phyloP scores from a whole-genome alignment of 2,113 vertebrate species.

The Neomonachus schauinslandi region DNA sequence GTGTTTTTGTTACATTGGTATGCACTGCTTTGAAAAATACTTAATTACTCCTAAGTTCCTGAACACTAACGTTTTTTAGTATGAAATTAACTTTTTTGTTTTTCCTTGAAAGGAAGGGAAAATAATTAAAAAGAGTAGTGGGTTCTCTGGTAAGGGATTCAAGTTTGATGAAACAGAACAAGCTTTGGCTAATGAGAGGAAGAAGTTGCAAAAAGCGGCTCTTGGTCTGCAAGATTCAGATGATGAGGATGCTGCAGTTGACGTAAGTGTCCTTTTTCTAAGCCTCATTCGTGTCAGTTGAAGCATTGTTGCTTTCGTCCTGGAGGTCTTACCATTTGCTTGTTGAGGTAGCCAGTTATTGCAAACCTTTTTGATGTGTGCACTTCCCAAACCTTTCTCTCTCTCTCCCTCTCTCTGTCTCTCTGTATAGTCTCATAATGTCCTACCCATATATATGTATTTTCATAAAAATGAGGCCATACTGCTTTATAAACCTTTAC shows the following conservation, averaged over 20 bases:
- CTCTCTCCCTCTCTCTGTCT: not conserved
- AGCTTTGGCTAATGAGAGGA: slow-evolving; percentile 97
- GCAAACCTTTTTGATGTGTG: not conserved
- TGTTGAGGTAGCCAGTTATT: not conserved
- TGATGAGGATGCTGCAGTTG: slow-evolving; percentile 96
- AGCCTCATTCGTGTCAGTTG: not conserved
- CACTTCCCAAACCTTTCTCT: not conserved
- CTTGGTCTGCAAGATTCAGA: slow-evolving; percentile 98
- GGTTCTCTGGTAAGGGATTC: slow-evolving; percentile 99
- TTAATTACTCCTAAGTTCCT: not conserved
- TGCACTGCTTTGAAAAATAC: slow-evolving; percentile 17
- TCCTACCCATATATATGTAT: not conserved
- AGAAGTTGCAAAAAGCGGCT: slow-evolving; percentile 98
- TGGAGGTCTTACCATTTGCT: not conserved
- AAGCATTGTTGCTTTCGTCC: not conserved
- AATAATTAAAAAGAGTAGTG: slow-evolving; percentile 97
- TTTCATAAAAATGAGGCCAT: slow-evolving; percentile 40
- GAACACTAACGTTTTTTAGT: not conserved
- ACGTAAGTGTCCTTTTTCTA: slow-evolving; percentile 88
- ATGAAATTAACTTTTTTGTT: slow-evolving; percentile 56
- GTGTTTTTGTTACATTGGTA: slow-evolving; percentile 43
- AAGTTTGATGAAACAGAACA: slow-evolving; percentile 99
- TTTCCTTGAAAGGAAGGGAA: slow-evolving; percentile 93
- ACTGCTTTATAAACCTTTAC: not conserved
- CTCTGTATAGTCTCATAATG: not conserved